phyloP scores from a whole-genome alignment of 1,140 invertebrate genomes.

The Dinothrombium tinctorium region DNA sequence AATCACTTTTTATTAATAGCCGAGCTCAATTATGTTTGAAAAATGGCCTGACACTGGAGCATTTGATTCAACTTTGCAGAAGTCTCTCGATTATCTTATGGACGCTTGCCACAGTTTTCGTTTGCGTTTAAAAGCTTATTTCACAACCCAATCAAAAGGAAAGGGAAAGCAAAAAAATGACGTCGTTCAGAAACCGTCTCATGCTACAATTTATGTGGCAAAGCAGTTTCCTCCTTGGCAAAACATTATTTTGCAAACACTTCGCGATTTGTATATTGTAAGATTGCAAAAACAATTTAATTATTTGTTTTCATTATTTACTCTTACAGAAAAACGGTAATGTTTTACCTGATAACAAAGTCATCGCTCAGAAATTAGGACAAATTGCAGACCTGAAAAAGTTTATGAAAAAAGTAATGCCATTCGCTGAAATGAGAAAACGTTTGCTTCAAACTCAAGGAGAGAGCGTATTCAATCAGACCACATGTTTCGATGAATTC shows the following conservation, averaged over 20 bases:
- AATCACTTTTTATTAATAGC: not conserved
- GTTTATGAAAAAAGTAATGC: conserved; percentile 89
- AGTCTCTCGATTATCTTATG: conserved; percentile 64
- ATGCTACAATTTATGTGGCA: conserved; percentile 67
- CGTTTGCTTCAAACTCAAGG: conserved; percentile 46
- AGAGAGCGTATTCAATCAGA: conserved; percentile 45
- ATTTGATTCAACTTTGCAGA: conserved; percentile 51
- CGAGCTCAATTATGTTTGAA: conserved; percentile 28
- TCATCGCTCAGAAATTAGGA: conserved; percentile 45
- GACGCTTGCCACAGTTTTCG: conserved; percentile 73
- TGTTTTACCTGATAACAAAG: conserved; percentile 69
- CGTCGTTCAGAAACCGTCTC: conserved; percentile 32
- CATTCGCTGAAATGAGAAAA: conserved; percentile 62
- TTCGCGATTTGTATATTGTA: conserved; percentile 50
- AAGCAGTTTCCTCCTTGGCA: conserved; percentile 89
- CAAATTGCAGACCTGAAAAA: conserved; percentile 58
- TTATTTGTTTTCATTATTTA: too few relatives aligned
- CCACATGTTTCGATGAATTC: conserved; percentile 64
- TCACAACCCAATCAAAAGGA: conserved; percentile 25
- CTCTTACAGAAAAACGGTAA: conserved; percentile 26
- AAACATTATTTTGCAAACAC: conserved; percentile 48
- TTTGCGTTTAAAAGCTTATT: conserved; percentile 49
- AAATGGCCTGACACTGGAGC: conserved; percentile 48
- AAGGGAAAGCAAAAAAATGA: conserved; percentile 30
- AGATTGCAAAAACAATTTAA: too few relatives aligned